Conservation (phyloP, 2,113 vertebrate genomes). For the Corythornis cristatus region DNA sequence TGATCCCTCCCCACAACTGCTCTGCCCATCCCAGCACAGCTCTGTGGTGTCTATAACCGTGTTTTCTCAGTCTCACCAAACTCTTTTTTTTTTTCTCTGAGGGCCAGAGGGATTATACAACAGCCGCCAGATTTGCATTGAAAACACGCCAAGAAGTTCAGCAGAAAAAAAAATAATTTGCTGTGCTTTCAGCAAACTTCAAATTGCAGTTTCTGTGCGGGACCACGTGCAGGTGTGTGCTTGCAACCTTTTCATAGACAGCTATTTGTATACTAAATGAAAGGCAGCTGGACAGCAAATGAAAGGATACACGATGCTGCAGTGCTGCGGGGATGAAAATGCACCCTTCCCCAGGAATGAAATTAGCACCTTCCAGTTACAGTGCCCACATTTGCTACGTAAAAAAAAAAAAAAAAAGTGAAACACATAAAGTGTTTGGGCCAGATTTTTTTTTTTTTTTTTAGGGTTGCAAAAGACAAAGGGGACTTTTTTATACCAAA, state of each 20-base stretch:
- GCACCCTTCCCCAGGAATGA: fast-evolving
- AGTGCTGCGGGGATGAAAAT: not conserved
- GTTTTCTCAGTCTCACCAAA: not conserved
- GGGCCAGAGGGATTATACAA: not conserved
- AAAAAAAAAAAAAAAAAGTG: not conserved
- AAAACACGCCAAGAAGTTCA: constrained; percentile 1
- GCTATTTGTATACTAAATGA: not conserved
- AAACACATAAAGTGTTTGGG: not conserved
- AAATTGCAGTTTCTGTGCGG: not conserved
- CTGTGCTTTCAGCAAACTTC: not conserved
- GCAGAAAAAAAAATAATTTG: not conserved
- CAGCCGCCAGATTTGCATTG: constrained; percentile 11
- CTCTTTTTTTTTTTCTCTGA: not conserved
- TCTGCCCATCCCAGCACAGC: not conserved
- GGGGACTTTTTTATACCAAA: constrained; percentile 50
- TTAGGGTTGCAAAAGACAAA: constrained; percentile 24
- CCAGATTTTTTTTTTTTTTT: not conserved
- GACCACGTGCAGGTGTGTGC: not conserved
- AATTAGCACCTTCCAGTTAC: not conserved
- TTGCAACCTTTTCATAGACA: not conserved
- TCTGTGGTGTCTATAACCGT: not conserved
- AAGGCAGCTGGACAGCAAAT: not conserved
- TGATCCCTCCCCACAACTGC: not conserved
- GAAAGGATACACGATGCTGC: not conserved
- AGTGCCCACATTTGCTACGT: not conserved